These are phyloP conservation scores for Cacatua alba DNA, from an alignment of 2,113 vertebrate species.

Conservation along the genomic window DNA sequence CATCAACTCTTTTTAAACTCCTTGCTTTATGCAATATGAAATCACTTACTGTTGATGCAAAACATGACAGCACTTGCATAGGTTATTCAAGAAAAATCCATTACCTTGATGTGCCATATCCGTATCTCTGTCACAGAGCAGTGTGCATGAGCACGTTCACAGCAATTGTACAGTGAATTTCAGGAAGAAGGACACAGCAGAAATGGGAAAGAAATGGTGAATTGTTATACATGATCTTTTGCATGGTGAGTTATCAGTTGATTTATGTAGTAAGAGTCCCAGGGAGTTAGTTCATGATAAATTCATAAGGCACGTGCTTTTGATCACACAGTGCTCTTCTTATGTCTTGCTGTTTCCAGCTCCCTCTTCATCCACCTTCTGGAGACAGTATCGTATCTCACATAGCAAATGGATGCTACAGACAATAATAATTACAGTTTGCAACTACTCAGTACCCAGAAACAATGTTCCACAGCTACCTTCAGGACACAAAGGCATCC, in stretches of 20 bases:
- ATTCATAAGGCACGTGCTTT: constrained; percentile 41
- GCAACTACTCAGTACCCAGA: background rate
- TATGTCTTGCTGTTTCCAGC: background rate
- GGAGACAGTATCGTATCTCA: background rate
- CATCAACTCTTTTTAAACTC: constrained; percentile 36
- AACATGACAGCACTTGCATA: constrained; percentile 28
- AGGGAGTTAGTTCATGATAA: constrained; percentile 48
- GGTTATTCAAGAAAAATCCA: constrained; percentile 43
- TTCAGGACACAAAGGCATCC: background rate
- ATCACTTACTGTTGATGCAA: constrained; percentile 53
- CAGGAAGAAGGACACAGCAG: background rate
- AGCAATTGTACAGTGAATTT: background rate
- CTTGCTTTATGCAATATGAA: constrained; percentile 34
- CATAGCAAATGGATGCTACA: background rate
- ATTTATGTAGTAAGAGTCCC: constrained; percentile 38
- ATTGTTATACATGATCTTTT: constrained; percentile 34
- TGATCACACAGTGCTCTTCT: background rate
- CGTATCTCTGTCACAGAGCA: background rate
- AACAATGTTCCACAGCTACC: background rate
- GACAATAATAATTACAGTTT: background rate
- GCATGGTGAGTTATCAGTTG: background rate
- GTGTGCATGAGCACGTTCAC: background rate
- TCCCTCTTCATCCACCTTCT: background rate
- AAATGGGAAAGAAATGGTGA: constrained; percentile 9
- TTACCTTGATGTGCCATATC: background rate